Conservation (phyloP, 2,888 invertebrate species). For the Helobdella robusta region DNA sequence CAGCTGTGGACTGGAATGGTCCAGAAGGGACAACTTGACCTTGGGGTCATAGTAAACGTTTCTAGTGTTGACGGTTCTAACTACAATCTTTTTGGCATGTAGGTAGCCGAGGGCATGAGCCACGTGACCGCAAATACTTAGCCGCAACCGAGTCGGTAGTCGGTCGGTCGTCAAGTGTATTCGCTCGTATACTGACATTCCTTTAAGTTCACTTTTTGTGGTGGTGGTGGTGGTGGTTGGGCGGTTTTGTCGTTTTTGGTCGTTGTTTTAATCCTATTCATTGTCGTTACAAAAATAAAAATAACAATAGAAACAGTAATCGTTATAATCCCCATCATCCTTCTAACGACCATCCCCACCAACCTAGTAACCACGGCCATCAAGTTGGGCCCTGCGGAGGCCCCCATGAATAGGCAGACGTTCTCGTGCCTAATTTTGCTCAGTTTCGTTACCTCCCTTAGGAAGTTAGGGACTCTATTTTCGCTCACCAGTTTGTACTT, state of each 20-base stretch:
- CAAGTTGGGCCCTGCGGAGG: slow-evolving; percentile 46
- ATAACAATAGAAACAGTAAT: no score
- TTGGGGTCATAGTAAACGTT: slow-evolving; percentile 50
- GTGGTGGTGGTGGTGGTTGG: no score
- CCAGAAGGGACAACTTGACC: slow-evolving; percentile 50
- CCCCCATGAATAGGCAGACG: slow-evolving; percentile 52
- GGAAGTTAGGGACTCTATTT: slow-evolving; percentile 34
- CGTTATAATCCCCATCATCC: no score
- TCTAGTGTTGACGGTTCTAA: slow-evolving; percentile 48
- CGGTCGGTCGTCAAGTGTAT: slow-evolving; percentile 43
- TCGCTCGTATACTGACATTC: slow-evolving; percentile 47
- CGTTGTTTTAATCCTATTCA: no score
- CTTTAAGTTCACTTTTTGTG: slow-evolving; percentile 45
- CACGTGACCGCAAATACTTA: slow-evolving; percentile 47
- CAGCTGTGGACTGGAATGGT: no score
- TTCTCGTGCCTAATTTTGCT: slow-evolving; percentile 51
- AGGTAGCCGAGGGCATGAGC: slow-evolving; percentile 51
- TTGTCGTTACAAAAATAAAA: no score
- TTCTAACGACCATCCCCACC: no score
- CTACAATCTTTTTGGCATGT: slow-evolving; percentile 51
- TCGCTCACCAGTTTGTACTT: slow-evolving; percentile 37
- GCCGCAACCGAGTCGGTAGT: slow-evolving; percentile 42
- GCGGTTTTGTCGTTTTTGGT: no score
- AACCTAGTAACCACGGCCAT: slow-evolving; percentile 50
- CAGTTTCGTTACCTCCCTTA: slow-evolving; percentile 44